Evolutionary conservation across 2,888 invertebrate genomes (phyloP), one percentile per base, ranked within the genome.

Genomic region (Heteromurus nitidus): DNA sequence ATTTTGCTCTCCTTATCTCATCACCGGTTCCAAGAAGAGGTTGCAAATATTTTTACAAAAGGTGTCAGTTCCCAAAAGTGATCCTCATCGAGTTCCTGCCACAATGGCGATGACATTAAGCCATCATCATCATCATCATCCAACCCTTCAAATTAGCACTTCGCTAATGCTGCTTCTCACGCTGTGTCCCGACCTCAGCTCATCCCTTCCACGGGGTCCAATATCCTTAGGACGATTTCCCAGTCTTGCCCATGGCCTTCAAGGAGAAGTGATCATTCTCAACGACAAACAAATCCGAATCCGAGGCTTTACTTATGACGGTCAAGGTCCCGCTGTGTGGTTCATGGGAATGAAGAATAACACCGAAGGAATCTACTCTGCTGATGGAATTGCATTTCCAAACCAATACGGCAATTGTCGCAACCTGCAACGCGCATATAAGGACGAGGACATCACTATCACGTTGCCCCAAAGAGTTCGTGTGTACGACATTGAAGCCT

Each of bases 401-500:
- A 80, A 80, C n/a, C 69, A 72, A 13, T 16, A 13, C 9, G 72
- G 80, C 55, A 67, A 42, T 5, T 80, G 80, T 26, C 22, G 55
- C 18, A 80, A 73, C 18, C 50, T 50, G 26, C 55, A 60, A 24
- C 64, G 73, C 20, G 67, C 72, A 1, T 67, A 80, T 28, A 26
- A 50, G 3, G 47, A 67, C 13, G 58, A 44, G 0, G 67, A 80
- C 65, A 62, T 80, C 11, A 58, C 60, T 1, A 42, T 80, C 1
- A 80, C 80, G 3, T 22, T 80, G 16, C 80, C 80, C 44, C 13
- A 26, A 0, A 65, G 62, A 16, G 7, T 80, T 30, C 53, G 73
- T n/a, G 62, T 80, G 3, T 67, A 68, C 24, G 96, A 96, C 89
- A 94, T 97, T 87, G 95, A 96, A 89, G 96, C 96, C 95, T 91